Conservation (phyloP, 2,797 vertebrate species). For the Morus bassanus region DNA sequence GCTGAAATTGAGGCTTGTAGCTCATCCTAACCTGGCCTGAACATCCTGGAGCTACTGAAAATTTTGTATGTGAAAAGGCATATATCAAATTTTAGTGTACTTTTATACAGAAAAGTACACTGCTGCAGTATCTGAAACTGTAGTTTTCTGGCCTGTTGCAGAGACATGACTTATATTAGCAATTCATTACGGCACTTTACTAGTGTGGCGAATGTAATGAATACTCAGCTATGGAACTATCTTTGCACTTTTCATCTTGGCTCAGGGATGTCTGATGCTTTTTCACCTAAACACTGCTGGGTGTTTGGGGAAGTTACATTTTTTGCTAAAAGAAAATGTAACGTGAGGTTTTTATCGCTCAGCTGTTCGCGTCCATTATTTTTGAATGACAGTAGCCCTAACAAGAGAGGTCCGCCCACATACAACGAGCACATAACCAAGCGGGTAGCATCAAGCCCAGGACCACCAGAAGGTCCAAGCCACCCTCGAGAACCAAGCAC, state of each 20-base stretch:
- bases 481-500: slow-evolving; percentile 93
- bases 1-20: background rate
- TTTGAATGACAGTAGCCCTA: slow-evolving; percentile 84
- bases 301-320: background rate
- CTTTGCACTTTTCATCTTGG: background rate
- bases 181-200: background rate
- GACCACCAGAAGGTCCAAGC: slow-evolving; percentile 81
- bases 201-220: background rate
- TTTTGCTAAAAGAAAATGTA: background rate
- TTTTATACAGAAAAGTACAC: background rate
- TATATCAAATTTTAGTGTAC: background rate
- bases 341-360: slow-evolving; percentile 18
- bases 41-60: background rate
- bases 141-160: background rate
- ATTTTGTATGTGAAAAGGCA: background rate
- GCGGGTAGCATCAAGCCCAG: slow-evolving; percentile 90
- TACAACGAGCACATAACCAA: slow-evolving; percentile 99
- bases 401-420: slow-evolving; percentile 95
- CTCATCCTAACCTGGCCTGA: background rate
- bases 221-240: background rate
- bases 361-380: slow-evolving; percentile 38
- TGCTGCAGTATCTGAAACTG: background rate
- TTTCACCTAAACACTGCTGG: background rate
- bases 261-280: background rate
- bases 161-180: fast-evolving